phyloP scores from a whole-genome alignment of 2,113 vertebrate genomes.

The Butorides virescens region DNA sequence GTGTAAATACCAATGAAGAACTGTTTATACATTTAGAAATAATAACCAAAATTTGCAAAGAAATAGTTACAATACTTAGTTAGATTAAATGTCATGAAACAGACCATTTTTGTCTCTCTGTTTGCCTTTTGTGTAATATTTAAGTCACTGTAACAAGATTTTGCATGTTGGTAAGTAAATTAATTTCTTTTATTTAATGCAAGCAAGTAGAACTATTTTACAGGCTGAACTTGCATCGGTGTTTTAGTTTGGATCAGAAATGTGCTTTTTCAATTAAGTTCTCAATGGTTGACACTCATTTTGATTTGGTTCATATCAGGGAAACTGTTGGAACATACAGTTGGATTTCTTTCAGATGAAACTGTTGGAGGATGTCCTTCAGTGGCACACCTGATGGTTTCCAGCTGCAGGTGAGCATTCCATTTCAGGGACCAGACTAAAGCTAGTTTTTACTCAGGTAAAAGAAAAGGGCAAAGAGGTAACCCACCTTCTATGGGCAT shows the following conservation, averaged over 20 bases:
- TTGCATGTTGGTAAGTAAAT: not conserved
- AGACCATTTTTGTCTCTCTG: not conserved
- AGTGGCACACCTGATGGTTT: not conserved
- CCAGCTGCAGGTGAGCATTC: not conserved
- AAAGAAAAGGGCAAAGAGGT: rapidly evolving
- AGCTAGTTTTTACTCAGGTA: not conserved
- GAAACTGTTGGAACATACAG: not conserved
- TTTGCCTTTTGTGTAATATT: not conserved
- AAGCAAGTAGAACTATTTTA: not conserved
- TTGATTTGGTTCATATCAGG: not conserved
- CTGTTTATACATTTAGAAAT: not conserved
- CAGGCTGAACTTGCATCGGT: not conserved
- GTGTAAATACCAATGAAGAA: not conserved
- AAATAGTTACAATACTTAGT: not conserved
- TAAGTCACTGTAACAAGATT: not conserved
- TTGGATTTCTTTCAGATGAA: not conserved
- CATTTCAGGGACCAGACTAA: not conserved
- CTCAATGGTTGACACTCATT: not conserved
- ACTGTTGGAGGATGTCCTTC: not conserved
- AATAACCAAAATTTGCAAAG: not conserved
- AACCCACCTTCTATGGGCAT: rapidly evolving
- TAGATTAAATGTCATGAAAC: not conserved
- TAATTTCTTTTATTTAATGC: not conserved
- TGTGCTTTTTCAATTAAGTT: not conserved
- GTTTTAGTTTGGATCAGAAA: not conserved